phyloP scores from a whole-genome alignment of 2,888 invertebrate species.

The Acanthosepion lycidas region DNA sequence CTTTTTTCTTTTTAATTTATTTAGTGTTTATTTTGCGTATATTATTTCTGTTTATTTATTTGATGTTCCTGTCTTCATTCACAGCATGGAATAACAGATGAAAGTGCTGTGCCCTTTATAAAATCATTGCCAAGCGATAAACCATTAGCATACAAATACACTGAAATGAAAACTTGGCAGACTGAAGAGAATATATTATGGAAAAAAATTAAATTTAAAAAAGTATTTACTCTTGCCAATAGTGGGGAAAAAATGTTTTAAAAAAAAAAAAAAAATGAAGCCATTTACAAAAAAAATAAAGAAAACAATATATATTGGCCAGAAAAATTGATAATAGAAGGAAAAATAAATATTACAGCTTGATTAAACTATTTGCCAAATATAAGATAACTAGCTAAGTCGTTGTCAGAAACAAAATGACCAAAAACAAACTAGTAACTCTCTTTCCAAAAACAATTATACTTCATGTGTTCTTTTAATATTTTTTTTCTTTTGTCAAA shows the following conservation, averaged over 20 bases:
- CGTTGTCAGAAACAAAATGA: not conserved
- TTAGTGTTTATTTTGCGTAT: not conserved
- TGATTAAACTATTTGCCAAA: constrained; percentile 33
- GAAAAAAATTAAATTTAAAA: not conserved
- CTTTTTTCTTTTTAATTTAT: not conserved
- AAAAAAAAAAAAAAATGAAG: not conserved
- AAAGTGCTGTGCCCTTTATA: not conserved
- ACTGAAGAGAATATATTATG: not conserved
- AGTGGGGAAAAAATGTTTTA: not conserved
- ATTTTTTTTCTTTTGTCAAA: too few species aligned
- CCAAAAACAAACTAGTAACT: too few species aligned
- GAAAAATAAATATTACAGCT: not conserved
- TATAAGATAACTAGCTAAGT: not conserved
- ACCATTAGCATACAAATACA: not conserved
- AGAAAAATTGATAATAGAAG: not conserved
- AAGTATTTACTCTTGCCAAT: not conserved
- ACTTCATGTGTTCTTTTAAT: too few species aligned
- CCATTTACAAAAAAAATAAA: not conserved
- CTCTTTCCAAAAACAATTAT: too few species aligned
- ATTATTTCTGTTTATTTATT: not conserved
- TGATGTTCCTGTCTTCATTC: not conserved
- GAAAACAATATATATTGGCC: not conserved
- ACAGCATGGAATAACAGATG: not conserved
- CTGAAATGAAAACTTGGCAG: constrained; percentile 1
- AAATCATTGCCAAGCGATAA: not conserved